Evolutionary conservation across 2,113 vertebrate species (phyloP).

Genomic region (Ramphastos sulfuratus): DNA sequence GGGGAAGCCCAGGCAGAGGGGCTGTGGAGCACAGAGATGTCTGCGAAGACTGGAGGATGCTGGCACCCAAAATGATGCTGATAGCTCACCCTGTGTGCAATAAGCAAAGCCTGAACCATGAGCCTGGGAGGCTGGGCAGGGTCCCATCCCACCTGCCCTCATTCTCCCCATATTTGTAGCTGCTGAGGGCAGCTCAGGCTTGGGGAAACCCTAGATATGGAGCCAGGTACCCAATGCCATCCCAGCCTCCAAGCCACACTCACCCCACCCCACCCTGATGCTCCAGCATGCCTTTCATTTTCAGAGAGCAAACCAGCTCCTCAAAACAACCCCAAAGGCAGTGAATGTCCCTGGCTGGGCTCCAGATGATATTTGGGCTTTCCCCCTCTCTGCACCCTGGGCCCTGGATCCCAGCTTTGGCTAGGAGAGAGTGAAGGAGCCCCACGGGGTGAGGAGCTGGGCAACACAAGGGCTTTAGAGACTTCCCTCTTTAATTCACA

Average conservation of each 20-base stretch:
- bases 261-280: background rate
- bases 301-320: background rate
- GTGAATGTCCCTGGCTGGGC: background rate
- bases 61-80: background rate
- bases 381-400: background rate
- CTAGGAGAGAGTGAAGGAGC: background rate
- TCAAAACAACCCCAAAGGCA: constrained; percentile 35
- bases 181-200: background rate
- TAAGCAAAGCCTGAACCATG: background rate
- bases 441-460: background rate
- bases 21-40: background rate
- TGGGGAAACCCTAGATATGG: constrained; percentile 7
- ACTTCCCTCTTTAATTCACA: background rate
- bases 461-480: background rate
- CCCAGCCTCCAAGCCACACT: rapidly evolving
- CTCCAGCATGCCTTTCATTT: constrained; percentile 29
- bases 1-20: background rate
- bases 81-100: background rate
- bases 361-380: constrained; percentile 6
- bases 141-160: background rate
- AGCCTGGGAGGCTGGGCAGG: rapidly evolving
- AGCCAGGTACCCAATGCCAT: background rate
- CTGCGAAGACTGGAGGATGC: background rate
- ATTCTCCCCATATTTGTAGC: background rate
- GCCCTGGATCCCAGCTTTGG: background rate